Base-by-base conservation (phyloP, 2,797 vertebrate species). In the Petrocephalus schoutedeni region DNA sequence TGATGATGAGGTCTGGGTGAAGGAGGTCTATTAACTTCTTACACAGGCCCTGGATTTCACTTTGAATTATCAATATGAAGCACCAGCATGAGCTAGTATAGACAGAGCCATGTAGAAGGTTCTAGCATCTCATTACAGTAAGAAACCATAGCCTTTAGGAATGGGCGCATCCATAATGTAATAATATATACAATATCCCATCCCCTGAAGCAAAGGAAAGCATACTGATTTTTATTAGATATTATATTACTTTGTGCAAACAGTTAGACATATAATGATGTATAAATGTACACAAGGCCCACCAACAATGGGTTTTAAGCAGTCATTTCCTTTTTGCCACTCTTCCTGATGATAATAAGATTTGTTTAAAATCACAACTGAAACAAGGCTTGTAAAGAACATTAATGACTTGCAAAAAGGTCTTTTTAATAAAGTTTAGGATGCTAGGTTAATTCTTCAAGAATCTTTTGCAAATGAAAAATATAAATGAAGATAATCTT, bases 201-300 rank as follows among this genome's bases (percentile, higher is more conserved):
- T 77, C 71, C 45, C 71, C n/a, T 36, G 9, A 74, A 57, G 16
- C 56, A 14, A 57, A 57, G 56, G 16, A 57, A 74, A 74, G 67
- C 4, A 74, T 41, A 0, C 32, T 41, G 71, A 74, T 45, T 74
- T 36, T 45, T 77, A 77, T 19, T 36, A 41, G 71, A 36, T 77
- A 36, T 77, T 45, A 77, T 77, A 77, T 77, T 77, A 77, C 71
- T 77, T n/a, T 45, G 71, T 77, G 71, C 36, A 77, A 77, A 77
- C 71, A 77, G 36, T 77, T 16, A 77, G 36, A 77, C 36, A 45
- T 74, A 74, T 45, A n/a, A 36, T 36, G 71, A 77, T 77, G 28
- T 77, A 45, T 45, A n/a, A 16, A 16, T 5, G 6, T 77, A 77
- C 16, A 77, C 32, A 45, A 6, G 32, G 36, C 12, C 67, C 67